Evolutionary conservation across 2,797 vertebrate species (phyloP).

Genomic region (Propithecus deckenii): DNA sequence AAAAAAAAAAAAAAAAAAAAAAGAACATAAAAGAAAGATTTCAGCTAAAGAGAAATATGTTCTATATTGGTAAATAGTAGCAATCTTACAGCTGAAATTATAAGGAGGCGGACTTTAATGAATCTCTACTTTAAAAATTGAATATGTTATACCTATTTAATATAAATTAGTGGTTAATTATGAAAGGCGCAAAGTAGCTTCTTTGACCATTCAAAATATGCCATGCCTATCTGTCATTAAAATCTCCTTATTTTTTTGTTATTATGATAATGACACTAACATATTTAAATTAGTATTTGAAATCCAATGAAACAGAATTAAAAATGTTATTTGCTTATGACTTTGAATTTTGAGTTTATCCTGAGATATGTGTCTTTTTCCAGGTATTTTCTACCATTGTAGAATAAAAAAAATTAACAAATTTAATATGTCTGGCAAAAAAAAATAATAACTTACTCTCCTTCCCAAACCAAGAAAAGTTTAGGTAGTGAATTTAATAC

Average conservation of each 20-base stretch:
- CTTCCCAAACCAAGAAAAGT: background rate
- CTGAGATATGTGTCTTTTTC: background rate
- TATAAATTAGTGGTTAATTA: background rate
- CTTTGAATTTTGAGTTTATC: constrained; percentile 28
- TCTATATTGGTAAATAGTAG: background rate
- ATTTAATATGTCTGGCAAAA: background rate
- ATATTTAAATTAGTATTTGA: constrained; percentile 43
- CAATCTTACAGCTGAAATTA: background rate
- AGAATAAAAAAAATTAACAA: background rate
- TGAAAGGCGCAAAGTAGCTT: background rate
- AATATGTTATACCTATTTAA: background rate
- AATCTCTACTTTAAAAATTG: background rate
- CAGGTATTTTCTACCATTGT: background rate
- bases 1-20: too few species aligned
- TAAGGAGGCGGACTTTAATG: background rate
- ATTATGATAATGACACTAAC: background rate
- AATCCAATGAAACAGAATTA: background rate
- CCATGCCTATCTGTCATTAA: background rate
- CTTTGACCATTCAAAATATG: background rate
- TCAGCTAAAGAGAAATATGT: background rate
- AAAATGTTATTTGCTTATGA: constrained; percentile 46
- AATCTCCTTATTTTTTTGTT: background rate
- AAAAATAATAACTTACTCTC: background rate
- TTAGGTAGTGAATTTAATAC: background rate
- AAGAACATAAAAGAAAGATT: background rate